Percentiles rank a stretch among this genome's conserved stretches.
phyloP scores from a whole-genome alignment of 2,888 invertebrate species.

The Zygogramma bicolorata region DNA sequence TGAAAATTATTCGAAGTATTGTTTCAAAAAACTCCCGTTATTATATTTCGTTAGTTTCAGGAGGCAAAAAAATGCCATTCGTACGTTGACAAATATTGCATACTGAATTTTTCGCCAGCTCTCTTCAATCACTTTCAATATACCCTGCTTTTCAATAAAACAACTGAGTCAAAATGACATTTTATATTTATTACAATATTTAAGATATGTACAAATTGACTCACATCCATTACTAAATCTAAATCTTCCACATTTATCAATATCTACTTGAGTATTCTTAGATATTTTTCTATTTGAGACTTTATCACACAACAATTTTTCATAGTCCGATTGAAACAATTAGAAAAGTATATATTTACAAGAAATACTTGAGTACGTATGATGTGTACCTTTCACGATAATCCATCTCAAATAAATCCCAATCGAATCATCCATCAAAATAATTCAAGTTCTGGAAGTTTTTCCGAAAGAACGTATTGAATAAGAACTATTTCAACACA shows the following conservation, averaged over 20 bases:
- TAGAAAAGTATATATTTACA: background rate
- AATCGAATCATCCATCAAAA: no score
- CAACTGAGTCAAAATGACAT: background rate
- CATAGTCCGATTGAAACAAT: background rate
- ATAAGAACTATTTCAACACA: no score
- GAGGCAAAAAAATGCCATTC: no score
- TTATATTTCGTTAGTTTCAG: no score
- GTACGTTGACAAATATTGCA: no score
- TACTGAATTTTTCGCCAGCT: no score
- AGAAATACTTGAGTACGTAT: background rate
- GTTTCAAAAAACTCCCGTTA: no score
- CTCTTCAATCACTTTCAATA: no score
- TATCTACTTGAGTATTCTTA: constrained; percentile 19
- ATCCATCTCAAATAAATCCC: background rate
- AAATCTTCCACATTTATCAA: background rate
- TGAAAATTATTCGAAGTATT: no score
- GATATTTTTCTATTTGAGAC: background rate
- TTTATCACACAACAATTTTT: background rate
- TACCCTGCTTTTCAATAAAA: background rate
- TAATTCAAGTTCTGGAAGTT: no score
- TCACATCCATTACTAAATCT: background rate
- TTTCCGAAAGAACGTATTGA: no score
- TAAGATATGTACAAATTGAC: constrained; percentile 16
- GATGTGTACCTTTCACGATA: background rate
- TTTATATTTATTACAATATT: background rate